Conservation (phyloP, 2,888 invertebrate species). For the Deroplatys truncata region DNA sequence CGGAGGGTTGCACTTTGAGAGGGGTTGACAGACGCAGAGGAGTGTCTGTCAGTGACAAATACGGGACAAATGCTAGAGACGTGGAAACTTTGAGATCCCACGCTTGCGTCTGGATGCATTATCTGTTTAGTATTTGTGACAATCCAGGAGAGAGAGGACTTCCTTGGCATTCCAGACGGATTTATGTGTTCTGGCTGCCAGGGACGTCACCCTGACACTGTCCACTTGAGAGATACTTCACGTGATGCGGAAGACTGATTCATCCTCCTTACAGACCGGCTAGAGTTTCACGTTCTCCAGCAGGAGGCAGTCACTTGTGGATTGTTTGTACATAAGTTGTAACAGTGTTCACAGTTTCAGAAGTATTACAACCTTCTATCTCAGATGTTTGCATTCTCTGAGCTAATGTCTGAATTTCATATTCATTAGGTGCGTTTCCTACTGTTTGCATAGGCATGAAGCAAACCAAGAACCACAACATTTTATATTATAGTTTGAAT, state of each 20-base stretch:
- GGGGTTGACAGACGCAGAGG: background rate
- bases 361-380: no score
- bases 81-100: background rate
- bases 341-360: no score
- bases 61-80: slow-evolving; percentile 11
- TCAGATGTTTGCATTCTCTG: no score
- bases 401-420: no score
- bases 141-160: background rate
- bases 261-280: background rate
- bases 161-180: background rate
- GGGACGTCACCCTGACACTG: no score
- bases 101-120: background rate
- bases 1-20: background rate
- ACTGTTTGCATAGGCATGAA: no score
- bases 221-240: background rate
- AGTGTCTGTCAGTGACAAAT: slow-evolving; percentile 16
- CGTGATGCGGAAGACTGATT: background rate
- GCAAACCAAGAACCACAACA: no score
- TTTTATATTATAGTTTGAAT: no score
- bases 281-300: background rate
- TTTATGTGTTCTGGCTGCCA: background rate
- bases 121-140: slow-evolving; percentile 16
- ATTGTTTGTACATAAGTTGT: no score
- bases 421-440: no score
- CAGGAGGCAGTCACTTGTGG: no score